These are phyloP conservation scores for Eublepharis macularius DNA, from an alignment of 2,113 vertebrate genomes.

Conservation along the genomic window DNA sequence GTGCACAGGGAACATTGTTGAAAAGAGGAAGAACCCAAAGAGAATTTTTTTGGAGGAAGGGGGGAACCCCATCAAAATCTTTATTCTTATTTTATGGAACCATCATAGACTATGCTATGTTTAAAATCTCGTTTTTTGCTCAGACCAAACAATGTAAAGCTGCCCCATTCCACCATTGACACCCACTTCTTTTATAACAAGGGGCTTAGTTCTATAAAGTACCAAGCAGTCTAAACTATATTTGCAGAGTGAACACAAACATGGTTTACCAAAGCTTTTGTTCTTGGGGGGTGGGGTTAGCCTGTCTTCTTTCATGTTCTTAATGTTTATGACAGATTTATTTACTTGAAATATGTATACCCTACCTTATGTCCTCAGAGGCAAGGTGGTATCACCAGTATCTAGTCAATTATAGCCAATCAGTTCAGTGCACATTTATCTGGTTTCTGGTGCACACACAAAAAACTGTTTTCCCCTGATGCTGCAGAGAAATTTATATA, in stretches of 20 bases:
- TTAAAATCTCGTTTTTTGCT: background rate
- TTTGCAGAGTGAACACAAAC: background rate
- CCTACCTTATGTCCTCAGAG: too few species aligned
- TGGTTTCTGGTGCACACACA: background rate
- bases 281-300: too few species aligned
- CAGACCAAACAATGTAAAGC: background rate
- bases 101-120: background rate
- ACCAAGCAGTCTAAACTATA: background rate
- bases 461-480: background rate
- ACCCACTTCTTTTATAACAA: background rate
- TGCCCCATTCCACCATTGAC: background rate
- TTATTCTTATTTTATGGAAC: background rate
- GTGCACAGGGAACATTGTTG: background rate
- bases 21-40: background rate
- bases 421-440: background rate
- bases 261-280: background rate
- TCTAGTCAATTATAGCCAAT: background rate
- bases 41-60: background rate
- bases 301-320: background rate
- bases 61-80: background rate
- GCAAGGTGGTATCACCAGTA: too few species aligned
- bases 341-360: background rate
- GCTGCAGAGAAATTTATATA: background rate
- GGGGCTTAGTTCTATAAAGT: background rate
- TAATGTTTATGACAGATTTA: background rate